Evolutionary conservation across 2,797 vertebrate species (phyloP).

Genomic region (Pteropus rufus): DNA sequence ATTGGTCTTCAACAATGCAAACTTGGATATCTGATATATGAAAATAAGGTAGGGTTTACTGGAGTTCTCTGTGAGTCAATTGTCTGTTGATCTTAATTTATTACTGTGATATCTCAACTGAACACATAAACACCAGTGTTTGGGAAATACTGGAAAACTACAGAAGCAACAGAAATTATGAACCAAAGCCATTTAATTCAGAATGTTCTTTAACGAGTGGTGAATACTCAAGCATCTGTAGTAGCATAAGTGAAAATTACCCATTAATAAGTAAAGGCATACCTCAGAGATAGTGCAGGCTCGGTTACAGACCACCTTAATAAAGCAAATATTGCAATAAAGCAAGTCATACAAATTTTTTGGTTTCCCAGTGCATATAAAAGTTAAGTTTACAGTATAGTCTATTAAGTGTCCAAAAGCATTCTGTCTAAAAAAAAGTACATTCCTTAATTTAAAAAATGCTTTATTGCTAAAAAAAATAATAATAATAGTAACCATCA

Average conservation of each 20-base stretch:
- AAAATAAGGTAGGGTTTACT: background rate
- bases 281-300: background rate
- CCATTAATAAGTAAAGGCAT: background rate
- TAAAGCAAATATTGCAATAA: background rate
- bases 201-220: background rate
- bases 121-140: background rate
- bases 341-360: background rate
- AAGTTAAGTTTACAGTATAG: background rate
- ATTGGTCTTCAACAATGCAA: background rate
- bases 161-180: background rate
- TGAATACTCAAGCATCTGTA: background rate
- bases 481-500: too few relatives aligned
- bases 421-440: background rate
- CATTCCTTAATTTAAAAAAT: background rate
- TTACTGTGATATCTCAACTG: background rate
- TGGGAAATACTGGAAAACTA: slow-evolving; percentile 7
- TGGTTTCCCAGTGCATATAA: background rate
- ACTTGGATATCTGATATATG: background rate
- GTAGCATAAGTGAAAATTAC: background rate
- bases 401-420: background rate
- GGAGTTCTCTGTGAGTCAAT: background rate
- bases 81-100: background rate
- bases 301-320: background rate
- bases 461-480: too few relatives aligned
- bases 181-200: background rate